Evolutionary conservation across 2,888 invertebrate genomes (phyloP).

Genomic region (Tortricodes alternella): DNA sequence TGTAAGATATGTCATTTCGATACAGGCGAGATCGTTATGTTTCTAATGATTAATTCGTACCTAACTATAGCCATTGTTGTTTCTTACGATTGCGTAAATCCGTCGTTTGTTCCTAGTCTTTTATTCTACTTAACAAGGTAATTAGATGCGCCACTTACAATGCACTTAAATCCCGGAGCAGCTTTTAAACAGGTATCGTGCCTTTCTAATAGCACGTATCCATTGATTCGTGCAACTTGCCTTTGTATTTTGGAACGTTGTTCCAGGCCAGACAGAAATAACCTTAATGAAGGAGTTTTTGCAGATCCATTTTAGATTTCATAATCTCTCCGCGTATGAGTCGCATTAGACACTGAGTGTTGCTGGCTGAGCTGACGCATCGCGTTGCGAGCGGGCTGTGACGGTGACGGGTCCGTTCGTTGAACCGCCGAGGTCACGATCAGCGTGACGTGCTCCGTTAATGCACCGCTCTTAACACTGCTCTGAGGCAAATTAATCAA

Average conservation of each 20-base stretch:
- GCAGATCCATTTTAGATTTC: conserved; percentile 26
- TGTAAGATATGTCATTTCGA: neutral
- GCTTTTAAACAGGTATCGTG: neutral
- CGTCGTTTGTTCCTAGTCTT: conserved; percentile 45
- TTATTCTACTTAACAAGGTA: conserved; percentile 10
- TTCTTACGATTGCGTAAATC: conserved; percentile 48
- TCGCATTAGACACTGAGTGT: neutral
- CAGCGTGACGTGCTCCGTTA: conserved; percentile 65
- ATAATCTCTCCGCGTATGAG: conserved; percentile 10
- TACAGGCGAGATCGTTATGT: neutral
- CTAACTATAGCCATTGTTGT: conserved; percentile 43
- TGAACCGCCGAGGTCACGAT: conserved; percentile 81
- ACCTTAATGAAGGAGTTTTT: conserved; percentile 18
- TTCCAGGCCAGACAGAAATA: neutral
- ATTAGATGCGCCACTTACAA: conserved; percentile 22
- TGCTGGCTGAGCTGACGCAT: conserved; percentile 60
- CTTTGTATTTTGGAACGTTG: neutral
- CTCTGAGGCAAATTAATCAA: conserved; percentile 28
- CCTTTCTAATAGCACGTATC: conserved; percentile 12
- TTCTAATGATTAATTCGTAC: conserved; percentile 7
- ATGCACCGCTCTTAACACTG: conserved; percentile 48
- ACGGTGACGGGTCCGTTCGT: conserved; percentile 70
- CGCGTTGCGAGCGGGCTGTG: conserved; percentile 59
- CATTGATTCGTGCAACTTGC: neutral
- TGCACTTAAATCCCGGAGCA: neutral